Evolutionary conservation across 2,797 vertebrate genomes (phyloP).

Genomic region (Diplodus puntazzo): DNA sequence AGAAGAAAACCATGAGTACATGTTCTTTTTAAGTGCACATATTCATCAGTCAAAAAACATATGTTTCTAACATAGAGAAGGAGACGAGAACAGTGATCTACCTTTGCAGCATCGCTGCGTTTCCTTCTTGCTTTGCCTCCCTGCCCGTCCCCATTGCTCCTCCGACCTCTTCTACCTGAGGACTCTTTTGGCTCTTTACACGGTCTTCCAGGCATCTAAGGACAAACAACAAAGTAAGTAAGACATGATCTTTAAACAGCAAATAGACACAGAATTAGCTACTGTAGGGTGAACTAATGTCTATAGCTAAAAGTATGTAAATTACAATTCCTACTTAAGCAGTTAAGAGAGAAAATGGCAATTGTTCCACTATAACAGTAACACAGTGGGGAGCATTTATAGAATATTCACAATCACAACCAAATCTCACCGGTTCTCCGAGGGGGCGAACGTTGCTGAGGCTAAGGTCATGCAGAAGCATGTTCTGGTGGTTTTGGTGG

Average conservation of each 20-base stretch:
- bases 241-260: neutral
- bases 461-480: conserved; percentile 94
- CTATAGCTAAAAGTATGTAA: neutral
- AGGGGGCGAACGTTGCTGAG: conserved; percentile 83
- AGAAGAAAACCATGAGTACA: neutral
- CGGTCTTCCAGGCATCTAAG: conserved; percentile 85
- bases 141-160: conserved; percentile 94
- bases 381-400: no score
- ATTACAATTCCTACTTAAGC: neutral
- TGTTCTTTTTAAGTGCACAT: neutral
- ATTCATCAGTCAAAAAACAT: neutral
- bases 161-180: conserved; percentile 91
- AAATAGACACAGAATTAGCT: neutral
- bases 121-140: conserved; percentile 96
- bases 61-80: conserved; percentile 1
- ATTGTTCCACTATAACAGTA: no score
- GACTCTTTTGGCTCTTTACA: conserved; percentile 90
- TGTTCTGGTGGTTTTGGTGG: conserved; percentile 89
- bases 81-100: conserved; percentile 42
- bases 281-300: neutral
- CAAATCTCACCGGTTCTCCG: conserved; percentile 75
- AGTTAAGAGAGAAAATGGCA: neutral
- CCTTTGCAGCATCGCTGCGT: conserved; percentile 92
- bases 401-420: neutral
- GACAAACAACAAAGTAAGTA: conserved; percentile 21